phyloP scores from a whole-genome alignment of 2,797 vertebrate species.

The Argentina silus region DNA sequence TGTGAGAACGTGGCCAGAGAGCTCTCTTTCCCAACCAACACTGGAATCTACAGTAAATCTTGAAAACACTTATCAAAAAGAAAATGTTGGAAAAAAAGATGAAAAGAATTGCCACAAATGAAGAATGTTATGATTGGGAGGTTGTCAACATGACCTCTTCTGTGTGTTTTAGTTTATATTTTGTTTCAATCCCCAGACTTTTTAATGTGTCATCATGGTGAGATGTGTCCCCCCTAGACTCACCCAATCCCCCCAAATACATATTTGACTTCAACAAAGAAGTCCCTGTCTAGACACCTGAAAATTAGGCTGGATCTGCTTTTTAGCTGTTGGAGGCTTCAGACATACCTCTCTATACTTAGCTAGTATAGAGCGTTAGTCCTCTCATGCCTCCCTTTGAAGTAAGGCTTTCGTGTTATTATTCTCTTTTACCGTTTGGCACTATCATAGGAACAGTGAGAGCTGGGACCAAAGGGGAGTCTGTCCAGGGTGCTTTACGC shows the following conservation, averaged over 20 bases:
- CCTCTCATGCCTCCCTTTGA: conserved; percentile 45
- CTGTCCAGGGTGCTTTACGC: conserved; percentile 38
- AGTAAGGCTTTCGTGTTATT: conserved; percentile 35
- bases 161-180: conserved; percentile 69
- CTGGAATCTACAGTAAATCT: conserved; percentile 80
- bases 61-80: conserved; percentile 71
- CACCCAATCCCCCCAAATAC: conserved; percentile 53
- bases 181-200: conserved; percentile 77
- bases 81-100: conserved; percentile 61
- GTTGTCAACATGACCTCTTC: conserved; percentile 60
- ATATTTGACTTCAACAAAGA: conserved; percentile 55
- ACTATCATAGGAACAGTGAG: conserved; percentile 45
- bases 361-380: conserved; percentile 41
- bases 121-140: conserved; percentile 74
- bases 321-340: conserved; percentile 47
- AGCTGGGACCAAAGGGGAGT: conserved; percentile 42
- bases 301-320: conserved; percentile 26
- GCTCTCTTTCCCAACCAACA: conserved; percentile 74
- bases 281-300: conserved; percentile 35
- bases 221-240: conserved; percentile 53
- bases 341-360: conserved; percentile 31
- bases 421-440: conserved; percentile 39
- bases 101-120: conserved; percentile 75
- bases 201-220: conserved; percentile 52
- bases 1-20: conserved; percentile 68